A percentile compares a stretch with the other conserved stretches of the same genome.
Evolutionary conservation across 2,113 vertebrate genomes (phyloP).

Genomic region (Malurus melanocephalus): DNA sequence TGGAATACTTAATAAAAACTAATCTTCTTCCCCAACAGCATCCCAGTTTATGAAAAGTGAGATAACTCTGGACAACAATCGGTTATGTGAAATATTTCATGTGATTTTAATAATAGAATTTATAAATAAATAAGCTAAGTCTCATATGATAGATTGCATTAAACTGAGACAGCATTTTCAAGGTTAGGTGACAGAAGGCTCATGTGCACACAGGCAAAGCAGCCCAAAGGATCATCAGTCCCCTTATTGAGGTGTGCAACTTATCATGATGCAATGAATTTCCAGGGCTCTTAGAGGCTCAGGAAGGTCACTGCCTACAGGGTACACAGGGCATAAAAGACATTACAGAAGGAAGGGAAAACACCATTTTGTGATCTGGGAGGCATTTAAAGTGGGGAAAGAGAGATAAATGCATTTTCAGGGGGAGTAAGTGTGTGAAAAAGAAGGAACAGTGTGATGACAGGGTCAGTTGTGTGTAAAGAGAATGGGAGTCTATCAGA

Average conservation of each 20-base stretch:
- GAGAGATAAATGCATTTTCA: background rate
- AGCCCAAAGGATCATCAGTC: background rate
- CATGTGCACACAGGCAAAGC: background rate
- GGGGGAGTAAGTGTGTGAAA: background rate
- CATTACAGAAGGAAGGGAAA: background rate
- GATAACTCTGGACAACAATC: background rate
- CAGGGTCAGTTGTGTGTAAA: background rate
- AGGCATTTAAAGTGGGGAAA: background rate
- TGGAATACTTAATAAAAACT: background rate
- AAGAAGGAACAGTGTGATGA: background rate
- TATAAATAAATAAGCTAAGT: background rate
- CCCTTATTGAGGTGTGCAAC: fast-evolving
- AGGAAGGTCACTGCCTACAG: background rate
- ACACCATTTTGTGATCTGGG: background rate
- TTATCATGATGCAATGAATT: background rate
- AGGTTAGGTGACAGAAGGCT: background rate
- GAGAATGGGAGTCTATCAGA: background rate
- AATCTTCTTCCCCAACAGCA: background rate
- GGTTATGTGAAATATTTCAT: background rate
- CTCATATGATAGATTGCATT: background rate
- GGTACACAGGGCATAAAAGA: background rate
- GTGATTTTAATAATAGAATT: background rate
- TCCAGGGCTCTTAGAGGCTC: too few relatives aligned
- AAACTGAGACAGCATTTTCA: background rate
- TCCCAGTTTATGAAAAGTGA: background rate